phyloP scores from a whole-genome alignment of 1,140 invertebrate species.

The Conus ventricosus region DNA sequence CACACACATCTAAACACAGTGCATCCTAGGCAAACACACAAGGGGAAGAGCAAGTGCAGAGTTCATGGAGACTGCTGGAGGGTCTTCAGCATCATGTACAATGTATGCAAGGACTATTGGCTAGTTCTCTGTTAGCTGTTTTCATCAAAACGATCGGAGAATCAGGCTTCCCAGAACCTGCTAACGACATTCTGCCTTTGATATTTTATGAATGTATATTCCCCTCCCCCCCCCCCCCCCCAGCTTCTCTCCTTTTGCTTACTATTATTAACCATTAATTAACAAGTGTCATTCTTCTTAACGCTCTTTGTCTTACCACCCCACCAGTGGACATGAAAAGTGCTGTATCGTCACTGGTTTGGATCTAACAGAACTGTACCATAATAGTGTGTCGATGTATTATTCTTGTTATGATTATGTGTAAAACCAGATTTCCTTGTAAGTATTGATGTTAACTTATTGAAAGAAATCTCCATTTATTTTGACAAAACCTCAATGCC shows the following conservation, averaged over 20 bases:
- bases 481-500: constrained; percentile 18
- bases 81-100: background rate
- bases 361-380: background rate
- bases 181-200: background rate
- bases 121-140: background rate
- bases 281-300: background rate
- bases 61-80: background rate
- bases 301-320: background rate
- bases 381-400: background rate
- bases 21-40: too few species aligned
- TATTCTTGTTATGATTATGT: background rate
- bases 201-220: background rate
- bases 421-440: background rate
- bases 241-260: background rate
- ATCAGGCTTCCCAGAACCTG: background rate
- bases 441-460: constrained; percentile 20
- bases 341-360: background rate
- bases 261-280: background rate
- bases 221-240: background rate
- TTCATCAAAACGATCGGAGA: background rate
- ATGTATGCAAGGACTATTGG: background rate
- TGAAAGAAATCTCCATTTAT: constrained; percentile 18
- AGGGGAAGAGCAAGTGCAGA: background rate
- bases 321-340: background rate
- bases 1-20: too few species aligned